These are phyloP conservation scores for Lucilia sericata DNA, from an alignment of 1,140 invertebrate species.

Conservation along the genomic window DNA sequence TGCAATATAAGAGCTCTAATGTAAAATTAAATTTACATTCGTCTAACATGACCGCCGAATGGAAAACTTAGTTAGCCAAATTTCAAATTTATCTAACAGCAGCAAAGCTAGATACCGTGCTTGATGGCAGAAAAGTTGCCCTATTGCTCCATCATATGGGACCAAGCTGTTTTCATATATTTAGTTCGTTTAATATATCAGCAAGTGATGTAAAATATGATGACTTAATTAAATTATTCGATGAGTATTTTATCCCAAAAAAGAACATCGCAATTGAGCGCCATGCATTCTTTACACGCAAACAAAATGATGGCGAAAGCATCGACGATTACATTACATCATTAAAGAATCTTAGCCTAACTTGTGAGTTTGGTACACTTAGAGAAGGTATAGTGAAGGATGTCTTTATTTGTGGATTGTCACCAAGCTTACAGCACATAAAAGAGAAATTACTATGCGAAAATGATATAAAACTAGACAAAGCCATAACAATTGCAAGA, in stretches of 20 bases:
- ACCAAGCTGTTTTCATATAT: background rate
- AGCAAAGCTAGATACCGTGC: background rate
- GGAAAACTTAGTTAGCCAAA: background rate
- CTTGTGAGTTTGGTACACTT: conserved; percentile 52
- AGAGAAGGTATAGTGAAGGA: conserved; percentile 51
- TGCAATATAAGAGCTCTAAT: too few relatives aligned
- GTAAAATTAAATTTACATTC: background rate
- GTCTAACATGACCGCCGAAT: background rate
- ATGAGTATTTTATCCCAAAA: conserved; percentile 51
- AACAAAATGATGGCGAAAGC: conserved; percentile 45
- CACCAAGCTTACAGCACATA: background rate
- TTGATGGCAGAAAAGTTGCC: background rate
- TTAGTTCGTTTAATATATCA: background rate
- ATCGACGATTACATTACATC: conserved; percentile 3
- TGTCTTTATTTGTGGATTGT: conserved; percentile 50
- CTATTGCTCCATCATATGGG: background rate
- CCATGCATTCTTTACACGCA: conserved; percentile 53
- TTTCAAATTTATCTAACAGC: background rate
- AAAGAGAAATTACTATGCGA: conserved; percentile 36
- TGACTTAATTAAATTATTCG: background rate
- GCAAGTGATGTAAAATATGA: background rate
- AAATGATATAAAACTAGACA: background rate
- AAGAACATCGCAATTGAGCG: conserved; percentile 54
- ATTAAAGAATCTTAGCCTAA: conserved; percentile 50
- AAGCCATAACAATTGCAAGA: background rate